Percentiles rank a stretch among this genome's conserved stretches.
Conservation (phyloP, 2,797 vertebrate genomes). For the Hypotaenidia philippensis region DNA sequence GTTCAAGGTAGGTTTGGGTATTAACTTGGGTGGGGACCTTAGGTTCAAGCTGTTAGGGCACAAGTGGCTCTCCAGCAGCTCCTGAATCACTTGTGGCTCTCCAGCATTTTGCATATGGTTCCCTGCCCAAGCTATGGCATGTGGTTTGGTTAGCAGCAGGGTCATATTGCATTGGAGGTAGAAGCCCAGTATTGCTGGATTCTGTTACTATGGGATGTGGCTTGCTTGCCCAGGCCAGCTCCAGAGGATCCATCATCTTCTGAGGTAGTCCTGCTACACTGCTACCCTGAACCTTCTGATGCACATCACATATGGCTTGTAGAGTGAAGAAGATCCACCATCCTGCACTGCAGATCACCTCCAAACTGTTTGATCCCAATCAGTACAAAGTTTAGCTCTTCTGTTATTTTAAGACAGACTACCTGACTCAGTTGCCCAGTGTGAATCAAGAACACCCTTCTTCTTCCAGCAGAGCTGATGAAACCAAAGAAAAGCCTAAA, state of each 20-base stretch:
- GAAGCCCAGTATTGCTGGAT: not conserved
- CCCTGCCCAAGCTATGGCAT: not conserved
- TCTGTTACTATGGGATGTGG: not conserved
- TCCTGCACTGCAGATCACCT: not conserved
- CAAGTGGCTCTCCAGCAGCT: not conserved
- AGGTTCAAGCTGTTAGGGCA: not conserved
- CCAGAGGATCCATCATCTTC: not conserved
- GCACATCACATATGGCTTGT: fast-evolving
- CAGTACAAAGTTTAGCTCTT: not conserved
- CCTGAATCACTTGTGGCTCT: not conserved
- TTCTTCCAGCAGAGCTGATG: not conserved
- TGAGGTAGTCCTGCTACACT: not conserved
- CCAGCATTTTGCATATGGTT: not conserved
- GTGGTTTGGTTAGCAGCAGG: not conserved
- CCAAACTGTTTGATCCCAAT: not conserved
- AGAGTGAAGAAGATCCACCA: not conserved
- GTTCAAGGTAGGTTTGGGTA: not conserved
- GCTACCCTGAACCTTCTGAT: not conserved
- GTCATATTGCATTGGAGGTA: not conserved
- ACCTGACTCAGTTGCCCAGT: not conserved
- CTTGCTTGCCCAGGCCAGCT: not conserved
- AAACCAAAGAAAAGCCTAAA: not conserved
- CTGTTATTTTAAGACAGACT: not conserved
- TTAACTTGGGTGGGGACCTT: not conserved
- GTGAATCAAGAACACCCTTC: not conserved